These are phyloP conservation scores for Tapirus indicus DNA, from an alignment of 2,797 vertebrate genomes.

Conservation along the genomic window DNA sequence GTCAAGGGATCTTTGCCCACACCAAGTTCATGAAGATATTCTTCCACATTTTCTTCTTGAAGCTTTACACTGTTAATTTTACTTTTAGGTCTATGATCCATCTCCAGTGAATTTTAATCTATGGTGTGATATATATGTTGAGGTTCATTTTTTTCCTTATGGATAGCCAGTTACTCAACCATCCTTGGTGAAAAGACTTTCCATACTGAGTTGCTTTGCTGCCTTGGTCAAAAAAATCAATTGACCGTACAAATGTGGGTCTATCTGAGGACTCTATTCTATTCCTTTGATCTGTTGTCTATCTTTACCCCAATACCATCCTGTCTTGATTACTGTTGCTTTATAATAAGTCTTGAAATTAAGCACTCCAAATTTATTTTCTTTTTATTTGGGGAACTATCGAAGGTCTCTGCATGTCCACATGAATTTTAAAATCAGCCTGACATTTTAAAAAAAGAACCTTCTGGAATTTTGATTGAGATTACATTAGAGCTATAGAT, in stretches of 20 bases:
- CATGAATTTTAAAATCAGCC: neutral
- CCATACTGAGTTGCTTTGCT: neutral
- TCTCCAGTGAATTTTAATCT: neutral
- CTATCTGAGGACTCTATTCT: neutral
- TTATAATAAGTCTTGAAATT: neutral
- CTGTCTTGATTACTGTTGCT: neutral
- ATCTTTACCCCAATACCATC: neutral
- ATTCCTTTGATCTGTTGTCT: neutral
- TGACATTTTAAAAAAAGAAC: neutral
- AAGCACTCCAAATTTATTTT: neutral
- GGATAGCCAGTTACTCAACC: neutral
- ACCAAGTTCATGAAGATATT: neutral
- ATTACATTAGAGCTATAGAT: neutral
- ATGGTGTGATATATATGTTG: neutral
- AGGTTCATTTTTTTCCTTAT: neutral
- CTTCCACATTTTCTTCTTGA: neutral
- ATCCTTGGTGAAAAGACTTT: neutral
- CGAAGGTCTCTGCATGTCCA: neutral
- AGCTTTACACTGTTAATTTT: neutral
- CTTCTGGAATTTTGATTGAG: neutral
- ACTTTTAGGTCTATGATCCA: neutral
- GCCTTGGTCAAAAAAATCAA: neutral
- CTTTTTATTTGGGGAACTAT: neutral
- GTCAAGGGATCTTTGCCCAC: neutral
- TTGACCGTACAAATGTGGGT: no score